Base-by-base conservation (phyloP, 2,797 vertebrate genomes). In the Poecile montanus region DNA sequence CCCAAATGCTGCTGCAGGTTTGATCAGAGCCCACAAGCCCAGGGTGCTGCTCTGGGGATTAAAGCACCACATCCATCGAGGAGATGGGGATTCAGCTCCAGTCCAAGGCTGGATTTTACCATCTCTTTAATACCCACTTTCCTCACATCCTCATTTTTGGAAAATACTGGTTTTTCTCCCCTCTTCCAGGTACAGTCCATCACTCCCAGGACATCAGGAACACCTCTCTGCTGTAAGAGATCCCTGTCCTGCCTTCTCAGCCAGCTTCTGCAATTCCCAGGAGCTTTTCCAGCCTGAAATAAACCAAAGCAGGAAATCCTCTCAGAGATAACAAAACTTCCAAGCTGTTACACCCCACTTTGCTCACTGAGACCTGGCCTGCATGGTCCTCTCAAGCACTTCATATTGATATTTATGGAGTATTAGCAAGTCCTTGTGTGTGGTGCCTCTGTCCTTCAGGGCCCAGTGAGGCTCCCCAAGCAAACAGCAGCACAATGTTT, bases 11-110 rank as follows among this genome's bases (percentile, higher is more conserved):
- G 58, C 30, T 44, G 6, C 30, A 38, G 23, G 3, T 30, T 40
- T 2, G 0, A 7, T 8, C 18, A 11, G 18, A 47, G 1, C 45
- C n/a, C 54, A 9, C 19, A 5, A 11, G 5, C 0, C 38, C 68
- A 9, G 50, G 47, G 16, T 1, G 11, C 25, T 9, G 0, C 80
- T 58, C 1, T 13, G 36, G 76, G 42, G 27, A 72, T 7, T 0
- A 10, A 0, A 75, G 29, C 44, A 62, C n/a, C 61, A 32, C 7
- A 36, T 6, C 38, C 71, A 22, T 0, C 50, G 1, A 17, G 68
- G 58, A 48, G 68, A 53, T 1, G 22, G 3, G 32, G 51, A 34
- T 50, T 83, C 40, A 76, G 51, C 65, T 42, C 38, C 32, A 38
- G 8, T 1, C 21, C 6, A 21, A 34, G 23, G 15, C 8, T 63